phyloP scores from a whole-genome alignment of 1,140 invertebrate species.

The Leptonema lineaticorne region DNA sequence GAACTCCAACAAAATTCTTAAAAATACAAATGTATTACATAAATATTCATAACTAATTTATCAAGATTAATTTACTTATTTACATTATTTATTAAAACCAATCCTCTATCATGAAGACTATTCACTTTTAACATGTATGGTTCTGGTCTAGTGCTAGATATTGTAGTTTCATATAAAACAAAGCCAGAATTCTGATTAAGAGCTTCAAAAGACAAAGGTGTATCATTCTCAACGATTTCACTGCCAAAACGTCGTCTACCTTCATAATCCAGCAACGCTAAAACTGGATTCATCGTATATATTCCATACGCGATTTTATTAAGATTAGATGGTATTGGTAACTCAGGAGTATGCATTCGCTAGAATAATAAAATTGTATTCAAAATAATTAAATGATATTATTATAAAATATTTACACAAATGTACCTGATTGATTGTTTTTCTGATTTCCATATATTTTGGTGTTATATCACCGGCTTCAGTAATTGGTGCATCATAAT shows the following conservation, averaged over 20 bases:
- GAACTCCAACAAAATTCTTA: conserved; percentile 1
- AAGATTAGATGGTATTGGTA: conserved; percentile 43
- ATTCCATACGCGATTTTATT: conserved; percentile 48
- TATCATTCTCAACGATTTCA: conserved; percentile 30
- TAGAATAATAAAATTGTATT: conserved; percentile 8
- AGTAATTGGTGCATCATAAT: conserved; percentile 81
- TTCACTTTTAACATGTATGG: conserved; percentile 59
- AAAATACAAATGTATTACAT: neutral
- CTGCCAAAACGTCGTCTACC: conserved; percentile 47
- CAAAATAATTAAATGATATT: conserved; percentile 13
- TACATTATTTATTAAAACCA: conserved; percentile 71
- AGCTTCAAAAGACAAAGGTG: conserved; percentile 51
- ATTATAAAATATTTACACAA: neutral
- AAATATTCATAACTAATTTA: neutral
- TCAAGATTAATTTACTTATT: conserved; percentile 2
- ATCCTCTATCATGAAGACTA: conserved; percentile 69
- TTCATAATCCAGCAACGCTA: conserved; percentile 44
- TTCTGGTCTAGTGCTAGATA: conserved; percentile 56
- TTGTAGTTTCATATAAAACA: conserved; percentile 68
- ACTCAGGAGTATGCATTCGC: conserved; percentile 42
- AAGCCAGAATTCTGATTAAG: conserved; percentile 62
- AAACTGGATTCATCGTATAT: conserved; percentile 41
- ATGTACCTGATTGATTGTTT: conserved; percentile 65
- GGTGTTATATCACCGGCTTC: conserved; percentile 79
- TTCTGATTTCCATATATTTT: conserved; percentile 72